Base-by-base conservation (phyloP, 1,140 invertebrate species). In the Drosophila tsacasi region DNA sequence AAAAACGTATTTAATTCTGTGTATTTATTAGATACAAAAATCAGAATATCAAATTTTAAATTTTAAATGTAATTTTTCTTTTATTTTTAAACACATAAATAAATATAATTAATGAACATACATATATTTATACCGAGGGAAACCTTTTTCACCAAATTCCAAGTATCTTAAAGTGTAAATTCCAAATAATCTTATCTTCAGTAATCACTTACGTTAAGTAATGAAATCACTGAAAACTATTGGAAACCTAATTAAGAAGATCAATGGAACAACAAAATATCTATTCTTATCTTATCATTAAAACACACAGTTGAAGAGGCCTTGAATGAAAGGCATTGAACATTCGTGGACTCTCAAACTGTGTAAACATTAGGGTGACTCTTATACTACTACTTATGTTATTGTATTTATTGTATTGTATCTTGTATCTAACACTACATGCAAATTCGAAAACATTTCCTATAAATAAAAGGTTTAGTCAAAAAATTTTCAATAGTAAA, bases 201-300 rank as follows among this genome's bases (percentile, higher is more conserved):
- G 47, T 15, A 23, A 10, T 21, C 12, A 8, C 6, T 54, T 1
- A 54, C 19, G 50, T 21, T 21, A 19, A 35, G 15, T 32, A 54
- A 35, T 15, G 15, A 54, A 54, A 35, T 35, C 19, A 54, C 19
- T 32, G 27, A 2, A 21, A 35, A 21, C 13, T 4, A 35, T 9
- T 35, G 19, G 1, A 54, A 21, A 13, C n/a, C 9, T 35, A 35
- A 21, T 54, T 54, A 21, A 1, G 13, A 21, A 9, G 6, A 15
- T 54, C 1, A 23, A 37, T 17, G 8, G 37, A 55, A 23, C 35
- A 55, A 6, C 13, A 23, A 21, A 4, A 5, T 17, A 35, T 54
- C 1, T 54, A 37, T 35, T 54, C 30, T 35, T 55, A 55, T 55
- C 32, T 55, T 55, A 37, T 37, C 21, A 35, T 21, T 19, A 19